phyloP scores from a whole-genome alignment of 2,797 vertebrate species.

The Cryptoprocta ferox region DNA sequence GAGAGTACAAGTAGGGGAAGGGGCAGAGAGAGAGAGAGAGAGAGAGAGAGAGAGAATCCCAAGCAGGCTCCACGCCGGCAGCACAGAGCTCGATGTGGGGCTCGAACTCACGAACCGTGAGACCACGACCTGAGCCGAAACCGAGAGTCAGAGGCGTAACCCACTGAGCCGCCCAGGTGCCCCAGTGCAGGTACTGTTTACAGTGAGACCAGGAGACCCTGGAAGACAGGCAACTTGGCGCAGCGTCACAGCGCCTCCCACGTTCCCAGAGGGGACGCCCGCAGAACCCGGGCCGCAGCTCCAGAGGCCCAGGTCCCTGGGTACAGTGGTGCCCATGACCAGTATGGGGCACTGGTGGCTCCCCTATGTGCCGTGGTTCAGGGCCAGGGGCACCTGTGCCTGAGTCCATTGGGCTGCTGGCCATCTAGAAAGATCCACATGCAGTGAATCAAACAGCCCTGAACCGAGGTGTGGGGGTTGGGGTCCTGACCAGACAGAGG shows the following conservation, averaged over 20 bases:
- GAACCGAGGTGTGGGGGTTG: neutral
- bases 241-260: accelerated
- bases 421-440: neutral
- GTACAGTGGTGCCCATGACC: neutral
- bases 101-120: too few relatives aligned
- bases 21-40: too few relatives aligned
- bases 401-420: neutral
- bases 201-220: neutral
- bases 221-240: neutral
- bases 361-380: neutral
- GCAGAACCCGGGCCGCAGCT: neutral
- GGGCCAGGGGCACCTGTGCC: neutral
- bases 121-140: too few relatives aligned
- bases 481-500: neutral
- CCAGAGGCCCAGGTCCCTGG: too few relatives aligned
- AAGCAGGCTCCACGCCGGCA: too few relatives aligned
- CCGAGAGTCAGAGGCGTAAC: too few relatives aligned
- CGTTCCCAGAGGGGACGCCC: accelerated
- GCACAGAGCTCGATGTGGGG: too few relatives aligned
- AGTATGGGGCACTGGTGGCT: neutral
- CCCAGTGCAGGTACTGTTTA: too few relatives aligned
- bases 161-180: too few relatives aligned
- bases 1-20: too few relatives aligned
- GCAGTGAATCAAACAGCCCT: neutral
- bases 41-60: too few relatives aligned